Evolutionary conservation across 2,888 invertebrate genomes (phyloP).

Genomic region (Caenorhabditis drosophilae): DNA sequence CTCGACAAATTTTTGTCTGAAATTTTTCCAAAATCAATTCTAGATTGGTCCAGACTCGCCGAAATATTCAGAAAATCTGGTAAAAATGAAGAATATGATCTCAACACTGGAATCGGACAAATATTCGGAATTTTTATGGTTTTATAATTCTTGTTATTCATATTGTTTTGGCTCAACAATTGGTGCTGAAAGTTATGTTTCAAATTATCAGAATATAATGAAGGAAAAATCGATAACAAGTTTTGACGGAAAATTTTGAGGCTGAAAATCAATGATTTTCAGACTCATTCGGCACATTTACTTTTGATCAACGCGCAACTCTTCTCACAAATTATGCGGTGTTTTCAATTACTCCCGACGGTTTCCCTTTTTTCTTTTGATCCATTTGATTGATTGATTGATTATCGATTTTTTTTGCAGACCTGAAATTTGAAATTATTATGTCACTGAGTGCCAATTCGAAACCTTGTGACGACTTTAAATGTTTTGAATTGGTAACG

Average conservation of each 20-base stretch:
- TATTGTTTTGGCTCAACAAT: slow-evolving; percentile 27
- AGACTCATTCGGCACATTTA: slow-evolving; percentile 25
- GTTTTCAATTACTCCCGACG: slow-evolving; percentile 5
- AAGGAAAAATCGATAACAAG: slow-evolving; percentile 19
- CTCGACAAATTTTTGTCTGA: not conserved
- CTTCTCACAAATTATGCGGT: slow-evolving; percentile 22
- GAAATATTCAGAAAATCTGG: slow-evolving; percentile 8
- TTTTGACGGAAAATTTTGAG: not conserved
- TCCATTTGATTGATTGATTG: too few species aligned
- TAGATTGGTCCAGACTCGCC: slow-evolving; percentile 22
- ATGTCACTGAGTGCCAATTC: slow-evolving; percentile 16
- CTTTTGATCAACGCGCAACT: slow-evolving; percentile 16
- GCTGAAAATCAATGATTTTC: slow-evolving; percentile 1
- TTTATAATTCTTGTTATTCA: slow-evolving; percentile 36
- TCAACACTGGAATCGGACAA: slow-evolving; percentile 1
- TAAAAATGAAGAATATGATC: not conserved
- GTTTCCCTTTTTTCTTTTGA: not conserved
- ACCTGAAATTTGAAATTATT: slow-evolving; percentile 7
- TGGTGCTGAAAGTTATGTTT: slow-evolving; percentile 15
- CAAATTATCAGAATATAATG: slow-evolving; percentile 22
- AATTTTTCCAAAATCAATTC: not conserved
- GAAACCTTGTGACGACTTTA: slow-evolving; percentile 23
- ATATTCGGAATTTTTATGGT: slow-evolving; percentile 14
- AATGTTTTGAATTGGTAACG: slow-evolving; percentile 29
- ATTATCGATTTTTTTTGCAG: not conserved